phyloP scores from a whole-genome alignment of 1,140 invertebrate genomes.

The Aphelinus certus region DNA sequence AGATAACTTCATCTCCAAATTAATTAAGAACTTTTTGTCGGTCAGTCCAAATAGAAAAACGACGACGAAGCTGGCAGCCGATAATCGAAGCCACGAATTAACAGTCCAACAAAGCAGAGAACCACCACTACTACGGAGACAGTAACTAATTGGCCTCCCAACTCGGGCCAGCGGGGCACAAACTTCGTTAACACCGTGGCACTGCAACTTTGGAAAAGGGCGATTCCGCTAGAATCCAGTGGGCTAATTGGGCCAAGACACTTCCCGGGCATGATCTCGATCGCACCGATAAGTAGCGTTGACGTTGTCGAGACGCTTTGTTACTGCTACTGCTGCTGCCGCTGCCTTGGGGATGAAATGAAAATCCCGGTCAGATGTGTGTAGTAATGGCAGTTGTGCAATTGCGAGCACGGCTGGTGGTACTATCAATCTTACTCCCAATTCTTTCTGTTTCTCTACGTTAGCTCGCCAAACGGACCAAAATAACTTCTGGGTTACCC shows the following conservation, averaged over 20 bases:
- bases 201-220: slow-evolving; percentile 20
- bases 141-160: slow-evolving; percentile 26
- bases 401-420: too few species aligned
- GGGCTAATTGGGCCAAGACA: slow-evolving; percentile 17
- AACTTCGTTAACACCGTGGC: slow-evolving; percentile 1
- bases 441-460: background rate
- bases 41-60: background rate
- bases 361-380: too few species aligned
- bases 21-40: too few species aligned
- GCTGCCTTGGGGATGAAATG: too few species aligned
- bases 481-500: too few species aligned
- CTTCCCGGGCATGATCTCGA: background rate
- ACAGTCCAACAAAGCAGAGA: background rate
- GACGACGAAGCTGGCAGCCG: background rate
- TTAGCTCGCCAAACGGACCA: too few species aligned
- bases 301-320: background rate
- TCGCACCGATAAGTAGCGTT: background rate
- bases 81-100: slow-evolving; percentile 4
- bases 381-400: too few species aligned
- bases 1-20: too few species aligned
- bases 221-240: slow-evolving; percentile 17
- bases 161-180: background rate
- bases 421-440: slow-evolving; percentile 20
- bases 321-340: background rate
- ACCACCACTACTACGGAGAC: background rate